Percentiles rank a stretch among this genome's conserved stretches.
These are phyloP conservation scores for Saxidomus purpurata DNA, from an alignment of 1,140 invertebrate genomes.

Conservation along the genomic window DNA sequence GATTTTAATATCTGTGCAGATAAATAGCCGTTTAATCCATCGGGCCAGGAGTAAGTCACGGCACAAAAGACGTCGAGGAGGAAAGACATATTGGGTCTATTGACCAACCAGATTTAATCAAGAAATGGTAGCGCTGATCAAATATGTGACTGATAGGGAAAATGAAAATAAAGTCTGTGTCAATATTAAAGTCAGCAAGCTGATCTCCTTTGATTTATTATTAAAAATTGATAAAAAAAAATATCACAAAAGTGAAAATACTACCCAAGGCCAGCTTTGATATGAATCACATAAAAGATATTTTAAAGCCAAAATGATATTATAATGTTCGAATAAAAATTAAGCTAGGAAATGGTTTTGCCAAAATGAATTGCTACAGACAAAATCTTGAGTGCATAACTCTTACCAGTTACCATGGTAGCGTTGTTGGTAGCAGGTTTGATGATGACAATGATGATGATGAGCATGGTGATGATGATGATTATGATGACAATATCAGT, in stretches of 20 bases:
- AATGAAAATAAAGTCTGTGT: neutral
- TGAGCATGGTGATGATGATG: neutral
- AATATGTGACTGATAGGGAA: neutral
- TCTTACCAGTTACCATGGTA: neutral
- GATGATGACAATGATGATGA: neutral
- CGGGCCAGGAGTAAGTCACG: neutral
- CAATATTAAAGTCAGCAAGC: neutral
- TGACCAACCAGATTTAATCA: neutral
- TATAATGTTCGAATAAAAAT: neutral
- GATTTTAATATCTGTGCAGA: conserved; percentile 15
- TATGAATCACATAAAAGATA: too few relatives aligned
- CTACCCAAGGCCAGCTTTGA: too few relatives aligned
- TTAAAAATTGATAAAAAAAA: neutral
- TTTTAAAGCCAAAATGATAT: too few relatives aligned
- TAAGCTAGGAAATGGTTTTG: neutral
- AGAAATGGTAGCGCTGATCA: neutral
- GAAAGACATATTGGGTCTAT: neutral
- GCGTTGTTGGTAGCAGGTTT: neutral
- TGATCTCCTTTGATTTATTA: conserved; percentile 1
- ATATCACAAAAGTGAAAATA: neutral
- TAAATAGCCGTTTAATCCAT: neutral
- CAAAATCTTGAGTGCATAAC: too few relatives aligned
- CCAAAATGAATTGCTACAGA: too few relatives aligned
- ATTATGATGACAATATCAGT: neutral
- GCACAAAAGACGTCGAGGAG: neutral